Evolutionary conservation across 2,113 vertebrate species (phyloP), one percentile per base, ranked within the genome.

Genomic region (Cynoglossus semilaevis): DNA sequence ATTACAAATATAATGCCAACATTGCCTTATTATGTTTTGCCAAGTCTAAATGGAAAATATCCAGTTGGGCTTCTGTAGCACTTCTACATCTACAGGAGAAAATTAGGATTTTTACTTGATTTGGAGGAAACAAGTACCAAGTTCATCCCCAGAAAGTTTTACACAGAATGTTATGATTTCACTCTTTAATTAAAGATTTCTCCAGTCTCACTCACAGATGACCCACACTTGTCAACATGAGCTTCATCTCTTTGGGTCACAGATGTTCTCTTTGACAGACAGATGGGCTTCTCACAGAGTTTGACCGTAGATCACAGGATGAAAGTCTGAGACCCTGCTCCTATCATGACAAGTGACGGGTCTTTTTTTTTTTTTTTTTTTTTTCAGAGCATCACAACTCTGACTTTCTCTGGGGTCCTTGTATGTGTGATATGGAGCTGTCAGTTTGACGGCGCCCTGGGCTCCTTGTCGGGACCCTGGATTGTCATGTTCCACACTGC

Each of bases 281-380:
- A 55, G 17, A 72, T 15, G 60, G 56, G 47, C 52, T 6, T 29
- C 22, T 29, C n/a, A 15, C 6, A 15, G 44, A 10, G 17, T 58
- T 48, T 59, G 43, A 73, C 63, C 62, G 5, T 22, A 60, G 63
- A 69, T 54, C 51, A 60, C 14, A 9, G 41, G 43, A 51, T 38
- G 63, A 72, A 79, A 41, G 52, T 8, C 36, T 17, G 35, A 61
- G 61, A 63, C 63, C 73, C 53, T 36, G 63, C 54, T 63, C 62
- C 57, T 72, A 69, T 87, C 84, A 86, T 57, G 15, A 64, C 56
- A 73, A 55, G 46, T 77, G 84, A 83, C 79, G 62, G 50, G 63
- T 80, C 17, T 19, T 29, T 70, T 38, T n/a, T n/a, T 29, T 29
- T 29, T 29, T 29, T 29, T 2, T 29, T 59, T 65, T 51, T 69